Percentiles rank a stretch among this genome's conserved stretches.
Conservation (phyloP, 1,140 invertebrate genomes). For the Diorhabda carinulata region DNA sequence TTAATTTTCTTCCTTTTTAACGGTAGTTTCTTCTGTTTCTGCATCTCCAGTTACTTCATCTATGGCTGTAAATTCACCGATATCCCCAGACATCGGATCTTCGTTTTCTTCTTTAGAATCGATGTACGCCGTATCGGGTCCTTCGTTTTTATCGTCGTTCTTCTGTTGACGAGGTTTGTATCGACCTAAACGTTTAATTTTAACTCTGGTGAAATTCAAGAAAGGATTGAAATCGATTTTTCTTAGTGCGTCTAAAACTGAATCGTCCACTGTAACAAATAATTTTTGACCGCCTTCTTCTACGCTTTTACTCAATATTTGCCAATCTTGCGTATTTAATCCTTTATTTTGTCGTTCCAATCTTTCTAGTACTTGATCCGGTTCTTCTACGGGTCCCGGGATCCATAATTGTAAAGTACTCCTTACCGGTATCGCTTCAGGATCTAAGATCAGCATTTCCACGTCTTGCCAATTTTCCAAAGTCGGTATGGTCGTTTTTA, state of each 20-base stretch:
- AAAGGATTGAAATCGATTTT: conserved; percentile 7
- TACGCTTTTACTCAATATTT: background rate
- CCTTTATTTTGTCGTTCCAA: conserved; percentile 13
- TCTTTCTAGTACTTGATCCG: conserved; percentile 10
- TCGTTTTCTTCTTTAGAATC: background rate
- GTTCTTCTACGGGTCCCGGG: conserved; percentile 4
- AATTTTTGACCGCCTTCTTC: conserved; percentile 6
- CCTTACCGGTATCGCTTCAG: conserved; percentile 3
- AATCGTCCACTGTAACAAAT: conserved; percentile 3
- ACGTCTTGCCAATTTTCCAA: conserved; percentile 5
- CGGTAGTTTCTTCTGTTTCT: background rate
- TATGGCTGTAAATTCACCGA: background rate
- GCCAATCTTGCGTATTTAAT: conserved; percentile 9
- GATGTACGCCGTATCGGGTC: background rate
- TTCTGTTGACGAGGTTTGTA: conserved; percentile 7
- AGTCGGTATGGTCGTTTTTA: background rate
- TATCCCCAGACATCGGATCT: background rate
- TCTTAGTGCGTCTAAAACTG: conserved; percentile 6
- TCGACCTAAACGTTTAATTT: conserved; percentile 9
- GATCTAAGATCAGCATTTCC: conserved; percentile 6
- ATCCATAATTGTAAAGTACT: conserved; percentile 6
- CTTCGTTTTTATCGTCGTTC: background rate
- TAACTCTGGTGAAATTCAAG: conserved; percentile 11
- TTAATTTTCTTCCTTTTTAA: background rate
- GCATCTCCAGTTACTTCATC: background rate